These are phyloP conservation scores for Tonatia bakeri DNA, from an alignment of 2,113 vertebrate genomes.

Conservation along the genomic window DNA sequence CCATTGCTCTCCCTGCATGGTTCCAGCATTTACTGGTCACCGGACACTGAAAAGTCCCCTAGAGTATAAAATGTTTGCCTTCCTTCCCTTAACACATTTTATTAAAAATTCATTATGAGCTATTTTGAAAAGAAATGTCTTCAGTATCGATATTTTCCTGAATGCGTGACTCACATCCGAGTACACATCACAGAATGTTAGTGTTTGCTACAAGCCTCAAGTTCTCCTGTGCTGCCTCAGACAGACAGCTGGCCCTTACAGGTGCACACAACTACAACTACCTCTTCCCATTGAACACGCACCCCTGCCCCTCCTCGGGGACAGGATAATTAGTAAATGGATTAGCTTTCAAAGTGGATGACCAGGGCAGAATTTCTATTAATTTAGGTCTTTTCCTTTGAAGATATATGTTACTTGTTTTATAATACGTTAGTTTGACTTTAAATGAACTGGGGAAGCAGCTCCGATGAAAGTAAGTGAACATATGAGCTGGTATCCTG, in stretches of 20 bases:
- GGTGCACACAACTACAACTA: too few relatives aligned
- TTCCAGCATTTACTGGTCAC: neutral
- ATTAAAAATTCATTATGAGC: neutral
- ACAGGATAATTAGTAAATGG: neutral
- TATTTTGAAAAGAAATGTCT: neutral
- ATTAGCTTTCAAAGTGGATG: neutral
- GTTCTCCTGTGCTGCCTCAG: neutral
- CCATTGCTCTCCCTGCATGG: neutral
- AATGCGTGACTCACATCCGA: neutral
- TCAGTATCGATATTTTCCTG: neutral
- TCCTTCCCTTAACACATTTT: neutral
- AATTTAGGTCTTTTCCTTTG: neutral
- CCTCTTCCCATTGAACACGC: neutral
- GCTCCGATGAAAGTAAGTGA: neutral
- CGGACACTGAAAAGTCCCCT: neutral
- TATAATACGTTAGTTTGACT: neutral
- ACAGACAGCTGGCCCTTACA: neutral
- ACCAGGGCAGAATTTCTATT: neutral
- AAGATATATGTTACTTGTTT: neutral
- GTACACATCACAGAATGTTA: too few relatives aligned
- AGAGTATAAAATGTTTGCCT: neutral
- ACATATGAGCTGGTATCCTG: too few relatives aligned
- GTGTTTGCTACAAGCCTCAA: neutral
- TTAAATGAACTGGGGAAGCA: neutral
- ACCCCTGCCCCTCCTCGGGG: fast-evolving